Base-by-base conservation (phyloP, 2,113 vertebrate species). In the Percina caprodes region DNA sequence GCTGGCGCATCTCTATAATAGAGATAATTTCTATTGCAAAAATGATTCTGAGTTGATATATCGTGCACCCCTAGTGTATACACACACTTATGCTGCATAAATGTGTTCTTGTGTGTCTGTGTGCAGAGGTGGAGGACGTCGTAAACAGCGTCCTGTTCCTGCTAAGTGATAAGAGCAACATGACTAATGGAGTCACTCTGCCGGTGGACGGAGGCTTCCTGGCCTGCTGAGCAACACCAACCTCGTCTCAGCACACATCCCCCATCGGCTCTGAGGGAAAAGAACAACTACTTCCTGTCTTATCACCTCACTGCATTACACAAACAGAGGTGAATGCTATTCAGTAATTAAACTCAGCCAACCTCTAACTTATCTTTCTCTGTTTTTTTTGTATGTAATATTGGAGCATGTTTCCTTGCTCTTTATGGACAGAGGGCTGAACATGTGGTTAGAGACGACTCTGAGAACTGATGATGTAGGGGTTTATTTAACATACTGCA, bases 151-250 rank as follows among this genome's bases (percentile, higher is more conserved):
- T 99, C 78, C 93, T 99, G 26, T 99, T 99, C 94, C 95, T 99
- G 84, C 95, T 99, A 87, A 98, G 98, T 46, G 95, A 97, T 70
- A 94, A 94, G 80, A 98, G 97, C 46, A 86, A 88, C 79, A 98
- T 99, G 98, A 97, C 93, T 24, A 97, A 95, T 0, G 98, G 98
- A 19, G 94, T 93, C 51, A 87, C 93, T 0, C 82, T 99, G 86
- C 96, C 96, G 0, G 95, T 99, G 82, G 98, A 99, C 0, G 98
- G 98, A 58, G 98, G 98, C 16, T 98, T 97, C 92, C 95, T 99
- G 77, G 94, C 95, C 65, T 95, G 95, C 82, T 98, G 91, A 95
- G 3, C 51, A 1, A 18, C 62, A n/a, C 0, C 6, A n/a, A 16
- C 35, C n/a, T 19, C 5, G 0, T 33, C 19, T 24, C 18, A 42